Evolutionary conservation across 2,113 vertebrate genomes (phyloP).

Genomic region (Rhinoptilus africanus): DNA sequence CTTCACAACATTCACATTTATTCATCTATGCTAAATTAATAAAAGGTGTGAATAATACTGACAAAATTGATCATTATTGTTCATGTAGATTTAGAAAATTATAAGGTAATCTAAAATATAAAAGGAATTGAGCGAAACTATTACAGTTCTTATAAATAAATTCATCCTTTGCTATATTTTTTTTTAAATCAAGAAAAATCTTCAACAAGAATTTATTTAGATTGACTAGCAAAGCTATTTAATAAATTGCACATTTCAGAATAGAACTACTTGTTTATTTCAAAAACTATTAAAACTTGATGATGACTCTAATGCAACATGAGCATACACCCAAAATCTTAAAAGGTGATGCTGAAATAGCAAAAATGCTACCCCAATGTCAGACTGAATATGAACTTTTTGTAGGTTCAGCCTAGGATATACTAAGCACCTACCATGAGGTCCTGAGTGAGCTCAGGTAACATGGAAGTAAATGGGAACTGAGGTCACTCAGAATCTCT

Average conservation of each 20-base stretch:
- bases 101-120: constrained; percentile 90
- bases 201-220: constrained; percentile 73
- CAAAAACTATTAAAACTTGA: constrained; percentile 50
- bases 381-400: not conserved
- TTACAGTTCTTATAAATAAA: constrained; percentile 85
- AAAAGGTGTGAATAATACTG: constrained; percentile 92
- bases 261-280: constrained; percentile 57
- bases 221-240: constrained; percentile 69
- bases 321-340: constrained; percentile 28
- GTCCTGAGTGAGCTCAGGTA: not conserved
- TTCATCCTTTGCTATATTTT: constrained; percentile 71
- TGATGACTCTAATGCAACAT: not conserved
- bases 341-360: constrained; percentile 13
- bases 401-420: not conserved
- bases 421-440: not conserved
- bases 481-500: not conserved
- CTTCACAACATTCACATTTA: constrained; percentile 98
- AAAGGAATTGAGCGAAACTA: constrained; percentile 88
- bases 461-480: not conserved
- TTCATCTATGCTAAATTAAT: constrained; percentile 99
- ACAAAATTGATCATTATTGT: constrained; percentile 92
- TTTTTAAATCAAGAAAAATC: constrained; percentile 67
- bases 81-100: constrained; percentile 96
- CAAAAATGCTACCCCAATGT: not conserved
- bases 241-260: constrained; percentile 69